A percentile compares a stretch with the other conserved stretches of the same genome.
Conservation (phyloP, 2,797 vertebrate species). For the Poecilia gillii region DNA sequence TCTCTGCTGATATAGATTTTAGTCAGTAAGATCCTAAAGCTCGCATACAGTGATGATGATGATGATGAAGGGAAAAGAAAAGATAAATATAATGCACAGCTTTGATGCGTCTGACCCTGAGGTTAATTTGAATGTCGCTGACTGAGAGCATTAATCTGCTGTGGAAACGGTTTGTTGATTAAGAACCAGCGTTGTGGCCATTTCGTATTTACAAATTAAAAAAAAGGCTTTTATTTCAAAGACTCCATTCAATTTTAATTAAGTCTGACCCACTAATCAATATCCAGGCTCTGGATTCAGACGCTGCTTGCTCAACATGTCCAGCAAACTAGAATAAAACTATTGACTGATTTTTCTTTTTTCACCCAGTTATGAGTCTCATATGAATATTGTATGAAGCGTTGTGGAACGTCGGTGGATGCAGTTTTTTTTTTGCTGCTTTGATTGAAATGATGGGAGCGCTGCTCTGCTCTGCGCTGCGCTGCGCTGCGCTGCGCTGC, state of each 20-base stretch:
- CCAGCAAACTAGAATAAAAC: conserved; percentile 45
- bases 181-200: not conserved
- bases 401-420: conserved; percentile 25
- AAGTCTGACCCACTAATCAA: conserved; percentile 57
- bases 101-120: not conserved
- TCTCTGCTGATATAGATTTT: not conserved
- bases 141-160: not conserved
- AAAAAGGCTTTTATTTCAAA: conserved; percentile 26
- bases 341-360: conserved; percentile 57
- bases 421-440: conserved; percentile 36
- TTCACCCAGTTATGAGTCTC: conserved; percentile 32
- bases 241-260: conserved; percentile 62
- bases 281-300: conserved; percentile 36
- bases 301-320: conserved; percentile 19
- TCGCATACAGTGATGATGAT: not conserved
- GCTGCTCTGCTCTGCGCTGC: conserved; percentile 27
- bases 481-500: no score
- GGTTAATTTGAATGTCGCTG: not conserved
- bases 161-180: not conserved
- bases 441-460: conserved; percentile 59
- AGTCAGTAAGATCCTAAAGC: not conserved
- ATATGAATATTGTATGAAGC: conserved; percentile 59
- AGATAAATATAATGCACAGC: not conserved
- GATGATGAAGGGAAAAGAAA: not conserved
- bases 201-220: not conserved